Evolutionary conservation across 2,888 invertebrate species (phyloP).

Genomic region (Brachyopa scutellaris): DNA sequence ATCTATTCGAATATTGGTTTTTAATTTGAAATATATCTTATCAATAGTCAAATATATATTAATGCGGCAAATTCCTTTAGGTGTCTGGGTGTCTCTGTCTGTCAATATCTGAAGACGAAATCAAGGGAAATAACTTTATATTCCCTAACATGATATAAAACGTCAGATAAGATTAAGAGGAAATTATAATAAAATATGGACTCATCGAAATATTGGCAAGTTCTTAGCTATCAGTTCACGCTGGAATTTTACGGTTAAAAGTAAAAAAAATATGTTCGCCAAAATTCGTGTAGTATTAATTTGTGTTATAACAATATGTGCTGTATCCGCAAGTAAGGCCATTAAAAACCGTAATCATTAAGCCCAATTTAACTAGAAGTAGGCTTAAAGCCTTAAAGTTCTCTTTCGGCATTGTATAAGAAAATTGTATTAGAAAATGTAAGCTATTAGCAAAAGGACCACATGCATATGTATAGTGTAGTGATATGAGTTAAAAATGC

Average conservation of each 20-base stretch:
- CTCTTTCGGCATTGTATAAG: no score
- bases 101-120: background rate
- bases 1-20: no score
- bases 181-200: slow-evolving; percentile 17
- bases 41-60: background rate
- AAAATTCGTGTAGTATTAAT: background rate
- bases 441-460: no score
- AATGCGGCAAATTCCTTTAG: background rate
- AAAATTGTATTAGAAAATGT: no score
- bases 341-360: background rate
- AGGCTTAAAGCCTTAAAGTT: no score
- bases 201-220: slow-evolving; percentile 15
- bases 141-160: slow-evolving; percentile 2
- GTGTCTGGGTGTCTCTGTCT: background rate
- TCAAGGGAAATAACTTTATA: slow-evolving; percentile 18
- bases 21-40: background rate
- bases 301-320: background rate
- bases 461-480: no score
- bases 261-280: slow-evolving; percentile 3
- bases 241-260: background rate
- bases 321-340: slow-evolving; percentile 14
- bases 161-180: slow-evolving; percentile 32
- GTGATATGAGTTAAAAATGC: no score
- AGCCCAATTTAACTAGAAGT: no score
- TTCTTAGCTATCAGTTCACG: slow-evolving; percentile 18